phyloP scores from a whole-genome alignment of 2,888 invertebrate species.

The Digitonthophagus gazella region DNA sequence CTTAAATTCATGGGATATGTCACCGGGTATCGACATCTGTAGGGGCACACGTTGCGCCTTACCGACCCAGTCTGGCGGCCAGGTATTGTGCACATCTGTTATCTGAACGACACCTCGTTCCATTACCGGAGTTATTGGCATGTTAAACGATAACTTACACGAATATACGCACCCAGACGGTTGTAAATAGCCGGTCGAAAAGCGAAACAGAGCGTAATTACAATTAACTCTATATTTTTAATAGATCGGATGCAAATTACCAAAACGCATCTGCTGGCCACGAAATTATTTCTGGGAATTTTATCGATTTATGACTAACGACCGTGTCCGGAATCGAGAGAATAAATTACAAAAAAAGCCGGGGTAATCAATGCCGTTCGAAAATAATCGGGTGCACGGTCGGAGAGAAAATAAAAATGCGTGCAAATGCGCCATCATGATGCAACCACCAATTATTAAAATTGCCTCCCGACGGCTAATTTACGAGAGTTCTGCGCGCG shows the following conservation, averaged over 20 bases:
- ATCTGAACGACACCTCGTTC: conserved; percentile 6
- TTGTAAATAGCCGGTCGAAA: too few species aligned
- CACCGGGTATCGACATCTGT: not conserved
- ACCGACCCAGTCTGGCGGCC: not conserved
- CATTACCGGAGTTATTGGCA: conserved; percentile 11
- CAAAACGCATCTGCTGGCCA: not conserved
- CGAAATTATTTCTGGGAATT: not conserved
- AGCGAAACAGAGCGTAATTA: not conserved
- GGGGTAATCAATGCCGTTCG: not conserved
- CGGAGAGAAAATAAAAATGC: not conserved
- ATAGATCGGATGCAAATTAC: too few species aligned
- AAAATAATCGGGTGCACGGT: not conserved
- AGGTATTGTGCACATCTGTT: not conserved
- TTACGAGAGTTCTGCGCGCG: not conserved
- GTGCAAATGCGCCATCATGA: not conserved
- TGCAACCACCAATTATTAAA: not conserved
- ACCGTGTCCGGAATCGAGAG: not conserved
- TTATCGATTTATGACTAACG: not conserved
- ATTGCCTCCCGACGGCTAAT: not conserved
- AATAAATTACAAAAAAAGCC: not conserved
- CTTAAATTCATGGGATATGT: not conserved
- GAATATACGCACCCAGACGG: not conserved
- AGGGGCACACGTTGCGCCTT: not conserved
- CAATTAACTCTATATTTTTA: too few species aligned
- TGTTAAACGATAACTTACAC: conserved; percentile 9